Conservation (phyloP, 2,797 vertebrate genomes). For the Clangula hyemalis region DNA sequence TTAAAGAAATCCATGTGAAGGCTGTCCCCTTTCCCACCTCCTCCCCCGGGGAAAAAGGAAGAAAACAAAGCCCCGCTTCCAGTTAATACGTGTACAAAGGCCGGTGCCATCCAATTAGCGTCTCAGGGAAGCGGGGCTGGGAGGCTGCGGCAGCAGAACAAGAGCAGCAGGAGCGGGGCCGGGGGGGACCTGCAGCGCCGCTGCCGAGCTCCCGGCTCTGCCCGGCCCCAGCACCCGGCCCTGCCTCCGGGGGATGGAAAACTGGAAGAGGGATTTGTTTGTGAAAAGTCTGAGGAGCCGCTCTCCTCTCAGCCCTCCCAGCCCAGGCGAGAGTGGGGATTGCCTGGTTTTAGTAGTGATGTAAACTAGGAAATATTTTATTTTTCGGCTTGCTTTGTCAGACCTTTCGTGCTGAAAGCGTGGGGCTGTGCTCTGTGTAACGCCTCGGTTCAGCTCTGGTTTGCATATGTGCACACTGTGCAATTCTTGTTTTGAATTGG, state of each 20-base stretch:
- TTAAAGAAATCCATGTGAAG: neutral
- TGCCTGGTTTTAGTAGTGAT: slow-evolving; percentile 9
- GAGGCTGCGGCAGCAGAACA: neutral
- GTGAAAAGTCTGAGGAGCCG: slow-evolving; percentile 1
- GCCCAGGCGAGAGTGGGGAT: neutral
- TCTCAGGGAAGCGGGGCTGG: too few species aligned
- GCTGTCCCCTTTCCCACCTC: neutral
- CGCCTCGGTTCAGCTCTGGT: neutral
- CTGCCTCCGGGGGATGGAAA: slow-evolving; percentile 38
- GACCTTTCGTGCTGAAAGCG: neutral
- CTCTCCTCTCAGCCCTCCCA: neutral
- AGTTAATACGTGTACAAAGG: neutral
- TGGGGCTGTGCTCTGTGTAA: neutral
- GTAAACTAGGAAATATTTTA: neutral
- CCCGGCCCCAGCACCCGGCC: neutral
- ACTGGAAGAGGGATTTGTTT: slow-evolving; percentile 33
- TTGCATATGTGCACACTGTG: fast-evolving
- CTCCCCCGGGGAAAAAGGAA: neutral
- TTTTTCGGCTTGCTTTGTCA: neutral
- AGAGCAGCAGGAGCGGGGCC: neutral
- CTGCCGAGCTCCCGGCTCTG: neutral
- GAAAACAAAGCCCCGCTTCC: neutral
- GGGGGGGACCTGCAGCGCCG: too few species aligned
- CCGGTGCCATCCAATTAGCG: neutral
- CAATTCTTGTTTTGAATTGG: neutral